Conservation (phyloP, 2,797 vertebrate species). For the Anniella stebbinsi region DNA sequence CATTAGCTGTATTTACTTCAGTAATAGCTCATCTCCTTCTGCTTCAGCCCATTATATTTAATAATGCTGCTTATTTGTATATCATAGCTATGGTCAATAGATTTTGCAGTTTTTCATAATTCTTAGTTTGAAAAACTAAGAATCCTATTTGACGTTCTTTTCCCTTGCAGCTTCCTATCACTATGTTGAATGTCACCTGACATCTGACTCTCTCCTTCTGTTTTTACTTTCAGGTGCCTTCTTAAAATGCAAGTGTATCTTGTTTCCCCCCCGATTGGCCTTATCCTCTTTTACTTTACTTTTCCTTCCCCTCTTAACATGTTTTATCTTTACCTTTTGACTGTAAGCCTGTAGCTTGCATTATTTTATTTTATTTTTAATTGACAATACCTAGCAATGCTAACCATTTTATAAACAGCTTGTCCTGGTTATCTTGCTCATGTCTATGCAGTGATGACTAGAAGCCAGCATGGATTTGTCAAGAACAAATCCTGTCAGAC, state of each 20-base stretch:
- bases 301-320: background rate
- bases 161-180: background rate
- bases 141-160: background rate
- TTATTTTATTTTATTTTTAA: background rate
- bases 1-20: background rate
- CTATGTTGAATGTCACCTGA: background rate
- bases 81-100: rapidly evolving
- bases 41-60: background rate
- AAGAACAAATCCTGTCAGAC: no score
- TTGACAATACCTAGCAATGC: background rate
- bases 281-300: background rate
- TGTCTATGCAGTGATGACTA: no score
- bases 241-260: background rate
- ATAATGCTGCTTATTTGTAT: background rate
- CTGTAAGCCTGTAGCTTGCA: background rate
- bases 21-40: constrained; percentile 1
- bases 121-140: background rate
- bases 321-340: background rate
- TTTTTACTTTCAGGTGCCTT: background rate
- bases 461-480: no score
- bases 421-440: background rate
- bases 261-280: background rate
- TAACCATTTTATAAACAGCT: background rate
- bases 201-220: background rate
- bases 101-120: background rate